These are phyloP conservation scores for Sebastes iracundus DNA, from an alignment of 2,797 vertebrate genomes.

Conservation along the genomic window DNA sequence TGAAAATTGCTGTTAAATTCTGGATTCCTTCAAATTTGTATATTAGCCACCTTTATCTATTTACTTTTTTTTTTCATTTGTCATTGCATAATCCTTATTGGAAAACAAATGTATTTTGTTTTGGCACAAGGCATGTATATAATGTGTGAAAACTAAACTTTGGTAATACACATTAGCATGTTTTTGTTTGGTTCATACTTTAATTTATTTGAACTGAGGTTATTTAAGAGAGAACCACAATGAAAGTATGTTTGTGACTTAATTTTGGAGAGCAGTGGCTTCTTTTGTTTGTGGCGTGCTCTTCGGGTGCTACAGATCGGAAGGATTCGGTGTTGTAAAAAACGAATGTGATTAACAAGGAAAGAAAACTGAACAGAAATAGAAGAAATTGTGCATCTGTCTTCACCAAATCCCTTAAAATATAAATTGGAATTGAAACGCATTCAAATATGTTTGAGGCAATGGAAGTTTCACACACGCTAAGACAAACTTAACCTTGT, in stretches of 20 bases:
- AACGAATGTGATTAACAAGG: neutral
- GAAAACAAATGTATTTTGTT: constrained; percentile 61
- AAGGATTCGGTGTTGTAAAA: constrained; percentile 30
- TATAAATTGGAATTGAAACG: neutral
- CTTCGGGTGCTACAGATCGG: constrained; percentile 28
- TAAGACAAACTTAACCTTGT: neutral
- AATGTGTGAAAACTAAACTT: constrained; percentile 83
- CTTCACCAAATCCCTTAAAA: constrained; percentile 25
- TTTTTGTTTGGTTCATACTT: constrained; percentile 71
- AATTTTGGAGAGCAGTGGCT: constrained; percentile 25
- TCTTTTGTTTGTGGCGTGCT: constrained; percentile 42
- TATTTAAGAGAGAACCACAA: constrained; percentile 53
- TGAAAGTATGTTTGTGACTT: constrained; percentile 42
- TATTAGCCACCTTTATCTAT: constrained; percentile 84
- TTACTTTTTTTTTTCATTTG: constrained; percentile 61
- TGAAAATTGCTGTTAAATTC: constrained; percentile 86
- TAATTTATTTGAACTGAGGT: constrained; percentile 67
- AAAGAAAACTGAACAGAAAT: neutral
- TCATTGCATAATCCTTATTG: constrained; percentile 67
- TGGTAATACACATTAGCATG: constrained; percentile 78
- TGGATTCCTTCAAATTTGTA: constrained; percentile 85
- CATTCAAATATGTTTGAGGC: neutral
- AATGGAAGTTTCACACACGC: neutral
- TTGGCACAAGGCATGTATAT: constrained; percentile 83
- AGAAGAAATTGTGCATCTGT: neutral